These are phyloP conservation scores for Nesogale talazaci DNA, from an alignment of 2,113 vertebrate genomes.

Conservation along the genomic window DNA sequence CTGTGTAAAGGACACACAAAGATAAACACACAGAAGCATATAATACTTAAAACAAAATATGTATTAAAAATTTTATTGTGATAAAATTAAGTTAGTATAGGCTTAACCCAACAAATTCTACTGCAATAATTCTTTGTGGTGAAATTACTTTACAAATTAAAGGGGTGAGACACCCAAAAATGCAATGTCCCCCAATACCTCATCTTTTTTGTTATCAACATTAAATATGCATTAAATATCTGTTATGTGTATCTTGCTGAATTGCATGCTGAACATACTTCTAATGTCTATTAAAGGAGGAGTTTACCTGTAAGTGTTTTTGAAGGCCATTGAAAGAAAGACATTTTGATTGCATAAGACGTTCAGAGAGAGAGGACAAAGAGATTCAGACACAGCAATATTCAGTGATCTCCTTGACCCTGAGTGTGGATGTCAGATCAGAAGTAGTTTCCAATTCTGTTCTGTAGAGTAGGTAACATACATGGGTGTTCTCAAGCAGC, in stretches of 20 bases:
- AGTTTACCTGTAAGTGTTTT: constrained; percentile 70
- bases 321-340: constrained; percentile 71
- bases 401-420: neutral
- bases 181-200: constrained; percentile 15
- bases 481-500: neutral
- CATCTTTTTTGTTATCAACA: constrained; percentile 55
- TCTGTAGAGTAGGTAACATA: neutral
- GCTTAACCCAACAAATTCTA: constrained; percentile 22
- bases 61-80: constrained; percentile 45
- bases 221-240: neutral
- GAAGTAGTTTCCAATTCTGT: neutral
- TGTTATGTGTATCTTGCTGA: constrained; percentile 4
- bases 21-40: neutral
- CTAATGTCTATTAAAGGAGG: constrained; percentile 57
- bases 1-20: neutral
- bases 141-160: constrained; percentile 17
- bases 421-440: neutral
- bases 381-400: neutral
- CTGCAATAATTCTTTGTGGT: constrained; percentile 16
- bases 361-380: constrained; percentile 45
- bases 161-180: neutral
- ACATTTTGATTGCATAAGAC: neutral
- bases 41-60: constrained; percentile 58
- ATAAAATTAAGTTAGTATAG: constrained; percentile 41
- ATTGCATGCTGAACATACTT: constrained; percentile 43